Percentiles rank a stretch among this genome's conserved stretches.
phyloP scores from a whole-genome alignment of 2,113 vertebrate species.

The Bufo bufo region DNA sequence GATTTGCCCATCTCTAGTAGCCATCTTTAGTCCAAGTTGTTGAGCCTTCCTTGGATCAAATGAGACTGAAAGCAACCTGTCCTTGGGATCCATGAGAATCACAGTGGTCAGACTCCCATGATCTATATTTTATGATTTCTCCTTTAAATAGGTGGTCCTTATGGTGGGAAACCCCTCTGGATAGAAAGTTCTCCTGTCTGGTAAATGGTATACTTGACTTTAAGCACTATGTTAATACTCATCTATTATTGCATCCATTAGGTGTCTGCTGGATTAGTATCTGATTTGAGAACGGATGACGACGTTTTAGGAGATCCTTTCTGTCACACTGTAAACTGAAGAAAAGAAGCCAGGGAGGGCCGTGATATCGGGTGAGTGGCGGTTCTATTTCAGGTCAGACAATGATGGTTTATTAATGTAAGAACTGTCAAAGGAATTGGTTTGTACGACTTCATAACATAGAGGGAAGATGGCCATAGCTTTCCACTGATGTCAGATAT shows the following conservation, averaged over 20 bases:
- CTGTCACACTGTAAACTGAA: conserved; percentile 18
- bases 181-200: too few relatives aligned
- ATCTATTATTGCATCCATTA: not conserved
- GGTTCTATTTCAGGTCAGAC: not conserved
- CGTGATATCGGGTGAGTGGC: conserved; percentile 50
- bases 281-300: not conserved
- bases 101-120: too few relatives aligned
- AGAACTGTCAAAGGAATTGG: not conserved
- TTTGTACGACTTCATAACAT: not conserved
- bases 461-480: not conserved
- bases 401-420: not conserved
- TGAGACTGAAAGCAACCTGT: too few relatives aligned
- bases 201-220: not conserved
- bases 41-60: too few relatives aligned
- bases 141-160: too few relatives aligned
- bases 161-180: too few relatives aligned
- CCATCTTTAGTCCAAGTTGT: too few relatives aligned
- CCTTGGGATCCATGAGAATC: too few relatives aligned
- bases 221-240: not conserved
- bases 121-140: too few relatives aligned
- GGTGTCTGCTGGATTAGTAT: not conserved
- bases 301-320: conserved; percentile 1
- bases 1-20: too few relatives aligned
- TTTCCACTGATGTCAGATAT: not conserved
- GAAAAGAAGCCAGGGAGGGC: conserved; percentile 44